phyloP scores from a whole-genome alignment of 1,140 invertebrate species.

The Paramacrobiotus metropolitanus region DNA sequence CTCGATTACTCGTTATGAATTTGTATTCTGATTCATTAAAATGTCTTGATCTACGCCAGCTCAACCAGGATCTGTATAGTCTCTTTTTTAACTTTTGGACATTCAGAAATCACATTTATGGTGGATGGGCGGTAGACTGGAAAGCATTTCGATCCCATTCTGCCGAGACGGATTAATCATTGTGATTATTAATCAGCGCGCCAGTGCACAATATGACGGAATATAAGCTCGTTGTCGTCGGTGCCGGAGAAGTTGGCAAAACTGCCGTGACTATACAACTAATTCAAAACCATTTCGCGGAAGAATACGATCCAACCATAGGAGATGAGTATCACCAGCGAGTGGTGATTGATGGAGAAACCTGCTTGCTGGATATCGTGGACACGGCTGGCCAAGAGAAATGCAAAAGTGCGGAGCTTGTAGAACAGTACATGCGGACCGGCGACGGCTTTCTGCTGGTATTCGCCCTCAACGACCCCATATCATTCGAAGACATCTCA shows the following conservation, averaged over 20 bases:
- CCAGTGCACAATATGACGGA: slow-evolving; percentile 32
- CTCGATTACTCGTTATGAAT: too few relatives aligned
- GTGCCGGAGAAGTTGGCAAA: slow-evolving; percentile 94
- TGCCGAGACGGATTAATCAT: too few relatives aligned
- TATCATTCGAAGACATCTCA: slow-evolving; percentile 90
- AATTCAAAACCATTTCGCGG: slow-evolving; percentile 83
- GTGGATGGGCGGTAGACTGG: too few relatives aligned
- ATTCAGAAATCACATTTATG: too few relatives aligned
- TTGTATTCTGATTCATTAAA: too few relatives aligned
- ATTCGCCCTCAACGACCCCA: slow-evolving; percentile 93
- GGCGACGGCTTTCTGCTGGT: slow-evolving; percentile 36
- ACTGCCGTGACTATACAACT: slow-evolving; percentile 96
- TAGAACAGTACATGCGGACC: slow-evolving; percentile 36
- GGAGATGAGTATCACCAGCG: slow-evolving; percentile 94
- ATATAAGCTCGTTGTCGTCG: slow-evolving; percentile 35
- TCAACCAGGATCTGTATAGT: too few relatives aligned
- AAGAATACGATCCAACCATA: slow-evolving; percentile 99
- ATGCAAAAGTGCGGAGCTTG: too few relatives aligned
- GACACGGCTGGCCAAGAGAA: slow-evolving; percentile 99
- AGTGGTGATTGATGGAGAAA: slow-evolving; percentile 95
- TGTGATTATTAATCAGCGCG: too few relatives aligned
- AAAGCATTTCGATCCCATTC: too few relatives aligned
- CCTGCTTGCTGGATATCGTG: slow-evolving; percentile 87
- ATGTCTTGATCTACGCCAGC: too few relatives aligned
- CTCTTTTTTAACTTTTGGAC: too few relatives aligned